A percentile compares a stretch with the other conserved stretches of the same genome.
These are phyloP conservation scores for Clamator glandarius DNA, from an alignment of 2,797 vertebrate species.

Conservation along the genomic window DNA sequence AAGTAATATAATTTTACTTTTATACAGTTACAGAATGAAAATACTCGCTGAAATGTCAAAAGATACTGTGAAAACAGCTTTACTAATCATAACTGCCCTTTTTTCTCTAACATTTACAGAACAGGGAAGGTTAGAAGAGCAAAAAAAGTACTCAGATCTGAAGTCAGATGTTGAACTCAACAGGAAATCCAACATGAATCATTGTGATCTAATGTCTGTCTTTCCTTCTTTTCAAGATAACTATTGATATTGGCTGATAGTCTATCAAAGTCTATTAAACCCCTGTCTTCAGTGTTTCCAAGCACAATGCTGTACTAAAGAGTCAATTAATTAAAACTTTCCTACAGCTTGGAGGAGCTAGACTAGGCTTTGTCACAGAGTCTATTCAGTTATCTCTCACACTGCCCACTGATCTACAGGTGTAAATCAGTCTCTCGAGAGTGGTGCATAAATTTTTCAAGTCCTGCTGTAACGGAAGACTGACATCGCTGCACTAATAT, in stretches of 20 bases:
- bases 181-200: not conserved
- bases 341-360: not conserved
- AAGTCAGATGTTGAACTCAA: not conserved
- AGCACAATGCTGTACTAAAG: not conserved
- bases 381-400: not conserved
- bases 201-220: not conserved
- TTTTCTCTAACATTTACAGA: not conserved
- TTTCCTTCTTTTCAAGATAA: not conserved
- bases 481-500: not conserved
- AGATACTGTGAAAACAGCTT: not conserved
- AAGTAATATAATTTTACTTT: not conserved
- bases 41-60: not conserved
- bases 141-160: not conserved
- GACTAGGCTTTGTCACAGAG: not conserved
- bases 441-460: rapidly evolving
- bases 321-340: not conserved
- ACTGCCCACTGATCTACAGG: not conserved
- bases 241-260: not conserved
- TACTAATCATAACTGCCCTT: not conserved
- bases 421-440: not conserved
- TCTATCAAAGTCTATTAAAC: not conserved
- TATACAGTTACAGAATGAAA: not conserved
- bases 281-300: not conserved
- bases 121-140: not conserved
- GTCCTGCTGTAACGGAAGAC: not conserved